Evolutionary conservation across 2,797 vertebrate genomes (phyloP).

Genomic region (Cyprinodon diabolis): DNA sequence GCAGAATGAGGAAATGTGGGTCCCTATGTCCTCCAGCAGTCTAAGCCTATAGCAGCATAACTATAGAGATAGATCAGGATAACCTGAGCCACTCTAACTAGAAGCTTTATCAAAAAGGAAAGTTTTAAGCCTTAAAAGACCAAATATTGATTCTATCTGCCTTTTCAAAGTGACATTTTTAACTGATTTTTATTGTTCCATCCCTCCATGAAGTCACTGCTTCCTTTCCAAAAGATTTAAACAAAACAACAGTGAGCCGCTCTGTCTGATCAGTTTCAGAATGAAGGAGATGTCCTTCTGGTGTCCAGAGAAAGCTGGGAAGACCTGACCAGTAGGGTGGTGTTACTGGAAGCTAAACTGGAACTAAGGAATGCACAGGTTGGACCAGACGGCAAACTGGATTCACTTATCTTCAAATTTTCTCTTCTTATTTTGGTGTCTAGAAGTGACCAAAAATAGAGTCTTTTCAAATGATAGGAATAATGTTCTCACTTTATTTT

Average conservation of each 20-base stretch:
- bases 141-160: too few species aligned
- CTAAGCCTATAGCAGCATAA: too few species aligned
- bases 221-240: neutral
- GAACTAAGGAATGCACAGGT: constrained; percentile 83
- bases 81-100: too few species aligned
- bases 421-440: too few species aligned
- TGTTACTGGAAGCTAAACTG: constrained; percentile 90
- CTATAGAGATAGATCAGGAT: too few species aligned
- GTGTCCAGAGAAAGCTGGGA: constrained; percentile 86
- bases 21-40: too few species aligned
- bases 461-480: neutral
- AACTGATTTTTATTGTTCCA: too few species aligned
- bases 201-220: neutral
- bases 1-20: too few species aligned
- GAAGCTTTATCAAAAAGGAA: too few species aligned
- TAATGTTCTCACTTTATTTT: neutral
- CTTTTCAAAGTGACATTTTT: too few species aligned
- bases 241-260: neutral
- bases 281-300: constrained; percentile 45
- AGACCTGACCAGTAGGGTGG: constrained; percentile 86
- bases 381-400: neutral
- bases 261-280: constrained; percentile 18
- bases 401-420: neutral
- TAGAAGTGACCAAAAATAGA: too few species aligned
- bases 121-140: too few species aligned